These are phyloP conservation scores for Tenualosa thibaudeaui DNA, from an alignment of 2,797 vertebrate genomes.

Conservation along the genomic window DNA sequence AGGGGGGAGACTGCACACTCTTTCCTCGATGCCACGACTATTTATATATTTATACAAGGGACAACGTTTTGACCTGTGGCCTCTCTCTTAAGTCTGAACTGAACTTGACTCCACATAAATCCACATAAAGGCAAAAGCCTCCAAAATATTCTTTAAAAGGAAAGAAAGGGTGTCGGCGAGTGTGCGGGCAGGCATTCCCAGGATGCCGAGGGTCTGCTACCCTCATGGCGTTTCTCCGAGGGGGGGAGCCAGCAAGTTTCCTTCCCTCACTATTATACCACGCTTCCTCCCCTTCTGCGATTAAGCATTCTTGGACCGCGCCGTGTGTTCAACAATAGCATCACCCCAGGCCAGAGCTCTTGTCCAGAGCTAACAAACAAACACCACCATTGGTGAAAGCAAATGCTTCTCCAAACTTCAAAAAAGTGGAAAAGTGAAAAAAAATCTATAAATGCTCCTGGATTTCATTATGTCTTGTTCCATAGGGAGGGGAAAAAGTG, in stretches of 20 bases:
- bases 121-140: too few species aligned
- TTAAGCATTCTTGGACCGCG: constrained; percentile 5
- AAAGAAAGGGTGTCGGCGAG: background rate
- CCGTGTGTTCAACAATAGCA: background rate
- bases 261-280: background rate
- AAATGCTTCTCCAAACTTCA: background rate
- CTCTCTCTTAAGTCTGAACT: too few species aligned
- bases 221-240: background rate
- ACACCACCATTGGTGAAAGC: background rate
- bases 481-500: background rate
- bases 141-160: too few species aligned
- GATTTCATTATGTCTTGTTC: background rate
- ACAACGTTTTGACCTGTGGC: too few species aligned
- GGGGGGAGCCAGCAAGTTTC: background rate
- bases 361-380: background rate
- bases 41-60: too few species aligned
- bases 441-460: background rate
- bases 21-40: too few species aligned
- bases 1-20: too few species aligned
- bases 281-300: background rate
- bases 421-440: background rate
- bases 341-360: background rate
- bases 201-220: background rate
- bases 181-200: background rate
- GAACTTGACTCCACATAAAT: too few species aligned